These are phyloP conservation scores for Sipha flava DNA, from an alignment of 1,140 invertebrate species.

Conservation along the genomic window DNA sequence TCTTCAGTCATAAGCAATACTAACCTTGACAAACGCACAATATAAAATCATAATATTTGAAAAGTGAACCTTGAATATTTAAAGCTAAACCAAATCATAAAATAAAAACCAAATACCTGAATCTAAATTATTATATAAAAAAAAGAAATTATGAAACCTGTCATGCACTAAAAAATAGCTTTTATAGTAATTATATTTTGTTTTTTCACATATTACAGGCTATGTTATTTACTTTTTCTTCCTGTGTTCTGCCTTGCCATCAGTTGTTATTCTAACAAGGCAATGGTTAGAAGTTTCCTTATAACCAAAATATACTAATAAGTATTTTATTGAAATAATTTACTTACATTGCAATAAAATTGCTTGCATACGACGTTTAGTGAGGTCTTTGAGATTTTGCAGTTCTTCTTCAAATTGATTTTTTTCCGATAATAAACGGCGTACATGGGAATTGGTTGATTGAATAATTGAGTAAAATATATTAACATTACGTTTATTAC, in stretches of 20 bases:
- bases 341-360: slow-evolving; percentile 78
- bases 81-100: slow-evolving; percentile 19
- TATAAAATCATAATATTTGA: slow-evolving; percentile 6
- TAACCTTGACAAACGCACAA: slow-evolving; percentile 24
- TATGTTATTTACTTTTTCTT: slow-evolving; percentile 22
- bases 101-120: slow-evolving; percentile 27
- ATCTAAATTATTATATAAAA: slow-evolving; percentile 4
- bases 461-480: slow-evolving; percentile 92
- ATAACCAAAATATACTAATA: background rate
- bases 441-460: slow-evolving; percentile 80
- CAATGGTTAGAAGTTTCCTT: background rate
- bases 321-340: background rate
- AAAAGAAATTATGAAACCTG: slow-evolving; percentile 20
- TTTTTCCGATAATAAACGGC: slow-evolving; percentile 75
- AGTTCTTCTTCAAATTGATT: slow-evolving; percentile 76
- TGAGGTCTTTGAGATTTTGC: slow-evolving; percentile 64
- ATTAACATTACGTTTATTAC: slow-evolving; percentile 77
- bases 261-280: background rate
- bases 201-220: background rate
- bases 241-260: background rate
- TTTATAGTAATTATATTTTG: background rate
- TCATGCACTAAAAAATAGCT: slow-evolving; percentile 29
- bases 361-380: slow-evolving; percentile 69
- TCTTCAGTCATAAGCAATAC: slow-evolving; percentile 10
- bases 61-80: background rate